A percentile compares a stretch with the other conserved stretches of the same genome.
phyloP scores from a whole-genome alignment of 1,140 invertebrate genomes.

The Zaprionus africanus region DNA sequence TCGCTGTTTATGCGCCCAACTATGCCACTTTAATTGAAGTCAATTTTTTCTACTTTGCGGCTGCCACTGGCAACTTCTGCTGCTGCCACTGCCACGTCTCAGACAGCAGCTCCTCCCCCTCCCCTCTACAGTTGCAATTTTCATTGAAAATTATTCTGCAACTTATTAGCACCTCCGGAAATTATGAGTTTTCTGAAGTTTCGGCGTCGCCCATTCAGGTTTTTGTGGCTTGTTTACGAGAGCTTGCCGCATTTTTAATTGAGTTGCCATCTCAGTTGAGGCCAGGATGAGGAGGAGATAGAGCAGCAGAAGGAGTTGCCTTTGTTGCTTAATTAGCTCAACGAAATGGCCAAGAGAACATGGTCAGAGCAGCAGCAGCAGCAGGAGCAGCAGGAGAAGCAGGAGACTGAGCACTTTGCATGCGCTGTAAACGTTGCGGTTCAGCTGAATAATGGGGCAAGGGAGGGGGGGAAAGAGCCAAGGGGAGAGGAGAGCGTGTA shows the following conservation, averaged over 20 bases:
- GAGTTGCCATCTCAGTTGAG: slow-evolving; percentile 54
- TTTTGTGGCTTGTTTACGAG: slow-evolving; percentile 74
- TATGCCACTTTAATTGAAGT: slow-evolving; percentile 82
- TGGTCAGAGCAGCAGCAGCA: not conserved
- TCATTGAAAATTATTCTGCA: slow-evolving; percentile 81
- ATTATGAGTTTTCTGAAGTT: slow-evolving; percentile 67
- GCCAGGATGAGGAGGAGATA: not conserved
- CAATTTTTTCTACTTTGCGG: slow-evolving; percentile 75
- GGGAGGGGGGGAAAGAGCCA: not conserved
- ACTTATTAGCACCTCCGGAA: slow-evolving; percentile 82
- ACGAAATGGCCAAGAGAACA: slow-evolving; percentile 24
- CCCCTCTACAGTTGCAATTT: slow-evolving; percentile 45
- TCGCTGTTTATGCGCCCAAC: slow-evolving; percentile 76
- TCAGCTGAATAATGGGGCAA: not conserved
- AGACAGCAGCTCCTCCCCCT: not conserved
- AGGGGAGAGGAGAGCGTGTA: not conserved
- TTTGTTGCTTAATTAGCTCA: slow-evolving; percentile 77
- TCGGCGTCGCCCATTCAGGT: slow-evolving; percentile 49
- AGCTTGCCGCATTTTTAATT: slow-evolving; percentile 71
- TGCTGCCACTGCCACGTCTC: not conserved
- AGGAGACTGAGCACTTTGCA: not conserved
- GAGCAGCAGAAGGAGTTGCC: slow-evolving; percentile 18
- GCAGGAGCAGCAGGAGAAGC: slow-evolving; percentile 23
- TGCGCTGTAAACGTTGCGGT: slow-evolving; percentile 4
- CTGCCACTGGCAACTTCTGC: slow-evolving; percentile 46